Evolutionary conservation across 1,140 invertebrate genomes (phyloP).

Genomic region (Phortica variegata): DNA sequence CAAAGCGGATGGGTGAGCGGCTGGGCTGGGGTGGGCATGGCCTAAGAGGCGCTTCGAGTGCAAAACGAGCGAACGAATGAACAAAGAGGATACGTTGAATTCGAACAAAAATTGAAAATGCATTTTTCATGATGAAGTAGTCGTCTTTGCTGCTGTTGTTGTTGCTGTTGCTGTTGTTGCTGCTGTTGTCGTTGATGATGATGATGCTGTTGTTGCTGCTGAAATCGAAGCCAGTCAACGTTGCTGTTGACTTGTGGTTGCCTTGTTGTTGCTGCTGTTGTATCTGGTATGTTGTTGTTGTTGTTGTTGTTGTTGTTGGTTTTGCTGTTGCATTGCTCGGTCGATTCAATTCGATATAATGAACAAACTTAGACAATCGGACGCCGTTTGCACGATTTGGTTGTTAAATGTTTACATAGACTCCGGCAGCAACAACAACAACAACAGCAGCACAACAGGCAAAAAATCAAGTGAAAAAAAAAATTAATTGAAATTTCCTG

Average conservation of each 20-base stretch:
- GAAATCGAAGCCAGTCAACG: too few species aligned
- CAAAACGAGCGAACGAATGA: too few species aligned
- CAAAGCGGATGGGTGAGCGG: too few species aligned
- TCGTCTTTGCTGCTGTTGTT: slow-evolving; percentile 20
- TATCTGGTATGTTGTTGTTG: slow-evolving; percentile 21
- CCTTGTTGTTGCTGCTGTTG: slow-evolving; percentile 7
- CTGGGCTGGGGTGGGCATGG: too few species aligned
- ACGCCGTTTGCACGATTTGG: slow-evolving; percentile 55
- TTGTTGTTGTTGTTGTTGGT: slow-evolving; percentile 9
- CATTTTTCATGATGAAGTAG: slow-evolving; percentile 47
- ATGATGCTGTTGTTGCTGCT: slow-evolving; percentile 21
- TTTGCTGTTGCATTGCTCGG: slow-evolving; percentile 2
- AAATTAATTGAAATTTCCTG: slow-evolving; percentile 13
- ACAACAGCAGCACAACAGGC: neutral
- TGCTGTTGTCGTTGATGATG: slow-evolving; percentile 12
- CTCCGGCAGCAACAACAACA: slow-evolving; percentile 19
- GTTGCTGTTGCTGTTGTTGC: slow-evolving; percentile 13
- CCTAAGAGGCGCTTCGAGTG: too few species aligned
- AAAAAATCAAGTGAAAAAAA: slow-evolving; percentile 5
- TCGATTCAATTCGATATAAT: slow-evolving; percentile 51
- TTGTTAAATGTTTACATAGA: slow-evolving; percentile 32
- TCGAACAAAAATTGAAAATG: slow-evolving; percentile 42
- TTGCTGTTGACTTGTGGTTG: neutral
- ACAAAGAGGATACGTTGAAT: too few species aligned
- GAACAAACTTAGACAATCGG: slow-evolving; percentile 54